Evolutionary conservation across 2,113 vertebrate genomes (phyloP), one percentile per base, ranked within the genome.

Genomic region (Erpornis zantholeuca): DNA sequence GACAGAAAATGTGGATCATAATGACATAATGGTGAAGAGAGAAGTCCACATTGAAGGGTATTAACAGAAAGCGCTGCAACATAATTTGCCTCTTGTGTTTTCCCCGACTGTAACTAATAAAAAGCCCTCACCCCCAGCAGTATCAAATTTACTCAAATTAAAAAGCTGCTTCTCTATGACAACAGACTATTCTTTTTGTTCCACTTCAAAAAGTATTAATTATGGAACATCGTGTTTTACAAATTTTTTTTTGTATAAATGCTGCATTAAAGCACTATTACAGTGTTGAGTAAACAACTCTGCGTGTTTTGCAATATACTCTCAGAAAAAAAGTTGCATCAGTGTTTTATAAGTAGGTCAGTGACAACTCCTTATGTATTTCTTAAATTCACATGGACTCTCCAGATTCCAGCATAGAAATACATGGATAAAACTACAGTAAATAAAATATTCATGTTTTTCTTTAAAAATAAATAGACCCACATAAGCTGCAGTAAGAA

Each of bases 391-490:
- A 87, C 85, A 87, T 63, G 82, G 59, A 95, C 82, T 85, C 57
- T 96, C 42, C 88, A 88, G 73, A 85, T 96, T 96, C 68, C 2
- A 16, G 87, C 75, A 65, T 31, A 88, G 83, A 81, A 93, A 94
- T 75, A 90, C 69, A 64, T 35, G 45, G 92, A 82, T 83, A 85
- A 94, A 97, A 85, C 85, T 79, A 73, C 83, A 66, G 60, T 76
- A 54, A 96, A 96, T 97, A 86, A 97, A 97, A 96, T 95, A 97
- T 96, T 97, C 1, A 96, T 97, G 81, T 20, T 92, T 97, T 96
- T 79, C 94, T 96, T 97, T 96, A 96, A 97, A 97, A 97, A 97
- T 96, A 97, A 95, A 96, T 96, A 96, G 60, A 93, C 75, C 36
- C 53, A 80, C 59, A 89, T 87, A 90, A 92, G 45, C 60, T 87